Evolutionary conservation across 1,140 invertebrate species (phyloP).

Genomic region (Frieseomelitta varia): DNA sequence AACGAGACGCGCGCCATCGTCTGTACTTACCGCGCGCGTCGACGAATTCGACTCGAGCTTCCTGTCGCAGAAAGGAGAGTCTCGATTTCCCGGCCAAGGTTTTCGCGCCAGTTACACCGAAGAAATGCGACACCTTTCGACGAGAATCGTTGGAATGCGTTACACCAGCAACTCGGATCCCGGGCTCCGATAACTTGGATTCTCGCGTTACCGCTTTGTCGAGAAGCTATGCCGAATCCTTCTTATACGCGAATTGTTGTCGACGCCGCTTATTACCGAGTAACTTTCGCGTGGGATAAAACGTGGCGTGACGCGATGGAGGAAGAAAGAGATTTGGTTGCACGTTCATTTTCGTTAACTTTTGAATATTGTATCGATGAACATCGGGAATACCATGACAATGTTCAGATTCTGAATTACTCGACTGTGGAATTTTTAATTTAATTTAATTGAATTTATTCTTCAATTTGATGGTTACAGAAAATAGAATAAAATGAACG

Average conservation of each 20-base stretch:
- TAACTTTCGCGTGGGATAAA: not conserved
- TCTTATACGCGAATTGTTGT: not conserved
- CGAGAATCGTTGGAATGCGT: constrained; percentile 56
- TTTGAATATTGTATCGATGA: no score
- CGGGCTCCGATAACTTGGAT: constrained; percentile 10
- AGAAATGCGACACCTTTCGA: constrained; percentile 49
- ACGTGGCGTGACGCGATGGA: not conserved
- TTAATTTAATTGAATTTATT: no score
- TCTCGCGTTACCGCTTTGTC: constrained; percentile 54
- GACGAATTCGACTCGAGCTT: constrained; percentile 24
- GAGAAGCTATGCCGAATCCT: not conserved
- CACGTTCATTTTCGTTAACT: no score
- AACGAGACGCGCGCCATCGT: no score
- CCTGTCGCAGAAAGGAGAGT: not conserved
- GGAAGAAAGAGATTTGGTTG: no score
- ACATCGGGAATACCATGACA: no score
- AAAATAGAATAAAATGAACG: no score
- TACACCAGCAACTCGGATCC: constrained; percentile 40
- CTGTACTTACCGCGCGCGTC: no score
- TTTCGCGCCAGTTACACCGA: not conserved
- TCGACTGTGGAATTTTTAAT: no score
- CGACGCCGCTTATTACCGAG: not conserved
- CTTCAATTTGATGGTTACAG: no score
- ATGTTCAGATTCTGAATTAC: no score
- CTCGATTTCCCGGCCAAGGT: not conserved